Conservation (phyloP, 2,797 vertebrate species). For the Podarcis lilfordi region DNA sequence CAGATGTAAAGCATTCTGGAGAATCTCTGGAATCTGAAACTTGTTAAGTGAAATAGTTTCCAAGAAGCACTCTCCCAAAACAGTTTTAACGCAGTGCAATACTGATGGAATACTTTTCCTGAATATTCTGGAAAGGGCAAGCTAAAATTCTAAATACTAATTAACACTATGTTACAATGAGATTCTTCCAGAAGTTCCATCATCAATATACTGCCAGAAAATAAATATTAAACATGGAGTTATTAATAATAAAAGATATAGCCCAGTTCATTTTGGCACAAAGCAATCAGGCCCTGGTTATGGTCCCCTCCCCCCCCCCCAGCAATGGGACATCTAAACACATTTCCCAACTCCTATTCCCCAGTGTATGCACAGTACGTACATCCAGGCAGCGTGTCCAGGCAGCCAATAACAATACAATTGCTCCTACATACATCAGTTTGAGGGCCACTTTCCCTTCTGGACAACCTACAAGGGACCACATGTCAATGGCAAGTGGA, state of each 20-base stretch:
- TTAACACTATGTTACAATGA: not conserved
- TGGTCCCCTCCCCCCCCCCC: too few species aligned
- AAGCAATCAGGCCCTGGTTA: too few species aligned
- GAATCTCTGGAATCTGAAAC: slow-evolving; percentile 24
- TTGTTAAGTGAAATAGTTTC: not conserved
- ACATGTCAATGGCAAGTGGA: too few species aligned
- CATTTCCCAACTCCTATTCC: too few species aligned
- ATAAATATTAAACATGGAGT: not conserved
- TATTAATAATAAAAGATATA: not conserved
- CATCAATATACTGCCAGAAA: not conserved
- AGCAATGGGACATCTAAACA: too few species aligned
- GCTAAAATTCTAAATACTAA: not conserved
- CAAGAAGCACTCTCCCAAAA: not conserved
- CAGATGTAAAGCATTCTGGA: not conserved
- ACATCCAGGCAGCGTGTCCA: too few species aligned
- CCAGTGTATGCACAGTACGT: too few species aligned
- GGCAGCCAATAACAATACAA: too few species aligned
- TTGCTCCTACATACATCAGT: too few species aligned
- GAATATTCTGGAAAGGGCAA: not conserved
- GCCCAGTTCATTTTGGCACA: not conserved
- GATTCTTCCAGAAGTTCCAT: not conserved
- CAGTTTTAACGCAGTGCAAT: not conserved
- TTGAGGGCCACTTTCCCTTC: too few species aligned
- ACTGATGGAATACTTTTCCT: not conserved
- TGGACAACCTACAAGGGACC: too few species aligned